phyloP scores from a whole-genome alignment of 2,797 vertebrate genomes.

The Melanogrammus aeglefinus region DNA sequence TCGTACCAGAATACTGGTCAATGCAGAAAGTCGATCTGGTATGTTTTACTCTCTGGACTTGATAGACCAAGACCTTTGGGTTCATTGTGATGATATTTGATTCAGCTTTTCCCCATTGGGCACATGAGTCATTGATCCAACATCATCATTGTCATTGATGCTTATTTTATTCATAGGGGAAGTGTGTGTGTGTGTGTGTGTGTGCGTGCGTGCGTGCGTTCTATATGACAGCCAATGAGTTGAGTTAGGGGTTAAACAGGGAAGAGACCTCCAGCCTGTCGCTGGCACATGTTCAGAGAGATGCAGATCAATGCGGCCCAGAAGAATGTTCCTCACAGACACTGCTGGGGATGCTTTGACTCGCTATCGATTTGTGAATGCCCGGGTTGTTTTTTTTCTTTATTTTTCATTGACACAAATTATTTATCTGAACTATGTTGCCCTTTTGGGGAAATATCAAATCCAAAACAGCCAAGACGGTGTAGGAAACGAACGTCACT shows the following conservation, averaged over 20 bases:
- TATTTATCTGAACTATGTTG: slow-evolving; percentile 37
- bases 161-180: no score
- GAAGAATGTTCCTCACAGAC: neutral
- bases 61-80: neutral
- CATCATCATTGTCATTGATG: no score
- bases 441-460: neutral
- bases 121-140: neutral
- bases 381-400: slow-evolving; percentile 30
- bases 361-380: slow-evolving; percentile 33
- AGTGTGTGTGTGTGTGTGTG: no score
- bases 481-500: neutral
- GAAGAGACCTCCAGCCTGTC: neutral
- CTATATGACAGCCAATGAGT: neutral
- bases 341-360: neutral
- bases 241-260: neutral
- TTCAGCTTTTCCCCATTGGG: neutral
- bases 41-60: neutral
- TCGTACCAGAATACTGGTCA: neutral
- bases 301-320: neutral
- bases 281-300: neutral
- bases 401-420: slow-evolving; percentile 17
- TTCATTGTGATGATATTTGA: neutral
- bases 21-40: neutral
- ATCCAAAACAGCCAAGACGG: neutral
- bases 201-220: neutral